Evolutionary conservation across 2,113 vertebrate genomes (phyloP).

Genomic region (Malurus cyaneus): DNA sequence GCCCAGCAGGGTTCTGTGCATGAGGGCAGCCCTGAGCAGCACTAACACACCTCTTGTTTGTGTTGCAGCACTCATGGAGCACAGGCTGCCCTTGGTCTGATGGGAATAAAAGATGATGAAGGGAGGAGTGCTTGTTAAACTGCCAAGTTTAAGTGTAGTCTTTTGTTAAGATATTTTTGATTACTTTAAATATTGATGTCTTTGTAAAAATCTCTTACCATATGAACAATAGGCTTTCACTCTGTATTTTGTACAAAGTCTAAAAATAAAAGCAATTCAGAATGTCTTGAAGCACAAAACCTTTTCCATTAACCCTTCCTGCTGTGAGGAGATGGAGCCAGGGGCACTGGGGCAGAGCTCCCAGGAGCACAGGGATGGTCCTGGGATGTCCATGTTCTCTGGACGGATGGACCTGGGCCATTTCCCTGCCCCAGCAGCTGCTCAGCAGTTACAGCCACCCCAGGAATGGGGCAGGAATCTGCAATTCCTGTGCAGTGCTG

Average conservation of each 20-base stretch:
- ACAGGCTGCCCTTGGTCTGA: constrained; percentile 66
- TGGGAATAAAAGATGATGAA: constrained; percentile 69
- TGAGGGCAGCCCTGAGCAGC: neutral
- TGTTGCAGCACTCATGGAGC: constrained; percentile 50
- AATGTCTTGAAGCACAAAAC: neutral
- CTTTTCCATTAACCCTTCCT: neutral
- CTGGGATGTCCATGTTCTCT: neutral
- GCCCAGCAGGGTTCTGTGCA: neutral
- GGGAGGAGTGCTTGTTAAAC: constrained; percentile 38
- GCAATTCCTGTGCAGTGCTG: neutral
- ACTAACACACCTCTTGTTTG: neutral
- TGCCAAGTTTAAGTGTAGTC: constrained; percentile 39
- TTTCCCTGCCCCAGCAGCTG: neutral
- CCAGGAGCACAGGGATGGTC: fast-evolving
- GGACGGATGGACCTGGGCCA: too few relatives aligned
- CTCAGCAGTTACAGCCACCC: neutral
- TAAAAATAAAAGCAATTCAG: constrained; percentile 65
- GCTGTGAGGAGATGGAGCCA: neutral
- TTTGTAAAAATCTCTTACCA: constrained; percentile 11
- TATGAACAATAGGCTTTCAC: constrained; percentile 40
- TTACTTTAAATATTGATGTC: constrained; percentile 45
- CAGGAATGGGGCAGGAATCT: neutral
- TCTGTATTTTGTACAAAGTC: neutral
- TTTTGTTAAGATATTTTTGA: constrained; percentile 55
- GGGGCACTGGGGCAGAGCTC: neutral